These are phyloP conservation scores for Platalea minor DNA, from an alignment of 2,797 vertebrate species.

Conservation along the genomic window DNA sequence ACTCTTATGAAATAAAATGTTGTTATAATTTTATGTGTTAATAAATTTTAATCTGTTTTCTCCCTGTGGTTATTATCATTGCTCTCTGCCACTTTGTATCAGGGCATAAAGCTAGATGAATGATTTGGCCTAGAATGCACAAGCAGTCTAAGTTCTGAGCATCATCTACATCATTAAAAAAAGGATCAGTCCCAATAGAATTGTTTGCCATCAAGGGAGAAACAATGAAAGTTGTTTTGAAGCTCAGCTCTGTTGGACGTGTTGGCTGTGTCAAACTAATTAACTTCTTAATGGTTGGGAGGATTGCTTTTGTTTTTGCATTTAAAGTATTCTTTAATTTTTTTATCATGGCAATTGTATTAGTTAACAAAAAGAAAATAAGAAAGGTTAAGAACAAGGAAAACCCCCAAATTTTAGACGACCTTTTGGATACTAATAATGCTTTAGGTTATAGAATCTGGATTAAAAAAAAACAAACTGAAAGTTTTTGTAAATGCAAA, in stretches of 20 bases:
- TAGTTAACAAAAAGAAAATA: not conserved
- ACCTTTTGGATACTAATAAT: not conserved
- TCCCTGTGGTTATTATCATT: not conserved
- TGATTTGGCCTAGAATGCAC: not conserved
- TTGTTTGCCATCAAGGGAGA: not conserved
- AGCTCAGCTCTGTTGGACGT: not conserved
- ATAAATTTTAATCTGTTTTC: not conserved
- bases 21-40: not conserved
- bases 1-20: not conserved
- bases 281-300: not conserved
- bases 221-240: not conserved
- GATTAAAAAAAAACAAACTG: rapidly evolving
- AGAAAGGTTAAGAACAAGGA: not conserved
- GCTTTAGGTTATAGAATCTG: not conserved
- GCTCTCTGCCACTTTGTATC: not conserved
- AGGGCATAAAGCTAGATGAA: not conserved
- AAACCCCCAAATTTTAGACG: not conserved
- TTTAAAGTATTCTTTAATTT: not conserved
- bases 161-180: not conserved
- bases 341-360: not conserved
- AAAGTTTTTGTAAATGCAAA: not conserved
- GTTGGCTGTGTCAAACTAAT: not conserved
- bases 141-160: not conserved
- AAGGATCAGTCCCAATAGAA: not conserved
- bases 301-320: not conserved